Evolutionary conservation across 2,797 vertebrate species (phyloP).

Genomic region (Rhodeus uyekii): DNA sequence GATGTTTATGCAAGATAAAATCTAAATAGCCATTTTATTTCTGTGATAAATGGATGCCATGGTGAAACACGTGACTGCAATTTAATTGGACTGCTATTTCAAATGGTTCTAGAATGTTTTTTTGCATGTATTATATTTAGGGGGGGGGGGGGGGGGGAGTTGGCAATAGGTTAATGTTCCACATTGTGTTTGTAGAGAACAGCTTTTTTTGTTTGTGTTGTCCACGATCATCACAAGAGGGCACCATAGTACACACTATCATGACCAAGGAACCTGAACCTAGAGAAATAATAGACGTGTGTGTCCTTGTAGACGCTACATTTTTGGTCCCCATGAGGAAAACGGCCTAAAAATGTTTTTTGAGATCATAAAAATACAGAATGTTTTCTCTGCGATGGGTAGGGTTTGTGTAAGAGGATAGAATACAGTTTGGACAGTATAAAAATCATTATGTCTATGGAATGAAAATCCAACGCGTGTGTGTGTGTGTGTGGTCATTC

Average conservation of each 20-base stretch:
- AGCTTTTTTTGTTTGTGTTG: neutral
- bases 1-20: neutral
- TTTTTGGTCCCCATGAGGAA: no score
- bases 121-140: neutral
- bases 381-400: no score
- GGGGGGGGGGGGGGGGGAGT: no score
- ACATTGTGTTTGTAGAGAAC: neutral
- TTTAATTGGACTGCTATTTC: neutral
- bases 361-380: no score
- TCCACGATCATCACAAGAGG: constrained; percentile 1
- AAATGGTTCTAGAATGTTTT: neutral
- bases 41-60: neutral
- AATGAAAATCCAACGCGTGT: no score
- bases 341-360: no score
- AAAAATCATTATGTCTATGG: no score
- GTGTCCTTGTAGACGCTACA: no score
- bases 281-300: neutral
- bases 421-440: no score
- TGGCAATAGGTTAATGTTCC: neutral
- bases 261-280: neutral
- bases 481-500: neutral
- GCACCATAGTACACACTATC: neutral
- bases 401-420: no score
- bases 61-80: neutral
- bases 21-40: neutral